Evolutionary conservation across 2,797 vertebrate species (phyloP).

Genomic region (Eulemur mongoz): DNA sequence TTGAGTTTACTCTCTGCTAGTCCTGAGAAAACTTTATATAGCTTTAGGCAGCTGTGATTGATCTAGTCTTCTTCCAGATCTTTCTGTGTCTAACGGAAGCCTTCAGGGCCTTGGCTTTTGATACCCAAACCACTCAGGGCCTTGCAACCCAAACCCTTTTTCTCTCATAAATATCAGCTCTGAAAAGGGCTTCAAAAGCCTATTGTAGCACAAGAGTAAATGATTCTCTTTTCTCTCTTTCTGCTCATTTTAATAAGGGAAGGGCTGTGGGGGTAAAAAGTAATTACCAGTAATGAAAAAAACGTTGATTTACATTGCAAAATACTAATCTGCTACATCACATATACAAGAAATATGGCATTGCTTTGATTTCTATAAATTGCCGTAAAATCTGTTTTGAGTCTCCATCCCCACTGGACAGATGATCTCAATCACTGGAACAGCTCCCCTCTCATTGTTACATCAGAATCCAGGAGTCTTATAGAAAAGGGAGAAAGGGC

Average conservation of each 20-base stretch:
- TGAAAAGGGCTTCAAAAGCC: slow-evolving; percentile 20
- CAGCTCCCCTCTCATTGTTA: neutral
- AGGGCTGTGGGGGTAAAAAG: neutral
- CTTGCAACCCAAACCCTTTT: neutral
- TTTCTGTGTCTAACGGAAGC: slow-evolving; percentile 53
- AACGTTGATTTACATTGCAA: neutral
- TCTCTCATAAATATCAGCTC: slow-evolving; percentile 11
- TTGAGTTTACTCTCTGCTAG: slow-evolving; percentile 24
- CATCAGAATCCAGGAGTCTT: slow-evolving; percentile 7
- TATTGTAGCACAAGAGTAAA: slow-evolving; percentile 12
- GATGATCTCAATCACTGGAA: neutral
- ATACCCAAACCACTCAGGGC: slow-evolving; percentile 10
- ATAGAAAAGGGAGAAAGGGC: neutral
- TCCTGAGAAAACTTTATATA: neutral
- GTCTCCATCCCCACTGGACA: neutral
- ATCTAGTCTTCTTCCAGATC: slow-evolving; percentile 39
- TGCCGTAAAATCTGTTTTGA: slow-evolving; percentile 47
- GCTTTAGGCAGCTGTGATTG: neutral
- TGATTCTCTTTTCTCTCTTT: slow-evolving; percentile 24
- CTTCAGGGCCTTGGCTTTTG: slow-evolving; percentile 34
- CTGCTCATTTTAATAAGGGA: slow-evolving; percentile 51
- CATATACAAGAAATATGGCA: neutral
- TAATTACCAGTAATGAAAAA: slow-evolving; percentile 43
- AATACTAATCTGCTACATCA: neutral
- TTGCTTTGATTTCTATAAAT: slow-evolving; percentile 38